Evolutionary conservation across 2,888 invertebrate species (phyloP).

Genomic region (Nasonovia ribisnigri): DNA sequence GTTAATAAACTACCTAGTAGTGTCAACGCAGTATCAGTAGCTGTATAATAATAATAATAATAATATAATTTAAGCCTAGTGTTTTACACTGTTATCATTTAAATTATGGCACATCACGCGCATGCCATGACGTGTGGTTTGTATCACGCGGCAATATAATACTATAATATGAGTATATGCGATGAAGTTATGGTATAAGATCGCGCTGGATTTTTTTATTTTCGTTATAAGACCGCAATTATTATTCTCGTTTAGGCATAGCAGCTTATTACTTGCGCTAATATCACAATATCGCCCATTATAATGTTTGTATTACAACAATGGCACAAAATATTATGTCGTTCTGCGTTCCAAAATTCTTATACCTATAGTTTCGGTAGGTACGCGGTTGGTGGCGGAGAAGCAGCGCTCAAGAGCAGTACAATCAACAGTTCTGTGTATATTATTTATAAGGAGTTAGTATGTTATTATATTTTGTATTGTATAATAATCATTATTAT

Average conservation of each 20-base stretch:
- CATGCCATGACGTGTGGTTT: background rate
- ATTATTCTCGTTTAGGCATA: background rate
- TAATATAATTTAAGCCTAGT: background rate
- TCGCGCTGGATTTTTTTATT: background rate
- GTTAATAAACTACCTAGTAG: background rate
- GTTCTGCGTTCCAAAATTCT: background rate
- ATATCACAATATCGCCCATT: background rate
- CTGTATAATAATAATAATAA: background rate
- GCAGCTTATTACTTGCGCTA: background rate
- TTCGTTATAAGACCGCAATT: background rate
- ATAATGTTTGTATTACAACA: background rate
- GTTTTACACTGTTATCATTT: background rate
- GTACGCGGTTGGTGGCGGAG: background rate
- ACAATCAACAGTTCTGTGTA: background rate
- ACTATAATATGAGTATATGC: background rate
- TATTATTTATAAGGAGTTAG: background rate
- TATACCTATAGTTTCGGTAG: background rate
- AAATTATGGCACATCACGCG: background rate
- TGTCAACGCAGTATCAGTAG: background rate
- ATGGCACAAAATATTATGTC: background rate
- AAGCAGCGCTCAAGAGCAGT: background rate
- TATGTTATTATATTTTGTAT: background rate
- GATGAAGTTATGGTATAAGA: background rate
- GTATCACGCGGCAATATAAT: background rate
- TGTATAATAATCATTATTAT: background rate